Percentiles rank a stretch among this genome's conserved stretches.
Conservation (phyloP, 2,797 vertebrate genomes). For the Ctenopoma multispine region DNA sequence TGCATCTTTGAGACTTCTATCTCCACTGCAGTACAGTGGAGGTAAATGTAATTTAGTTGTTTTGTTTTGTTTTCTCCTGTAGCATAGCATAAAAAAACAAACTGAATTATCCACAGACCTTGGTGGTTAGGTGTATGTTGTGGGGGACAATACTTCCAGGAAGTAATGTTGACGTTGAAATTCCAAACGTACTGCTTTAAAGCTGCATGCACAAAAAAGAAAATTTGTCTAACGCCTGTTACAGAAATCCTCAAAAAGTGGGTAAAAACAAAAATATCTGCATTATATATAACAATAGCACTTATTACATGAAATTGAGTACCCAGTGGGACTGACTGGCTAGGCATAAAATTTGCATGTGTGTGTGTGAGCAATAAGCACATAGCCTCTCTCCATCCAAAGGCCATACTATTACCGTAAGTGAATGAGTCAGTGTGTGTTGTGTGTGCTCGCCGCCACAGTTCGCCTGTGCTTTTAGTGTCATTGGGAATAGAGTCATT, state of each 20-base stretch:
- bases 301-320: slow-evolving; percentile 59
- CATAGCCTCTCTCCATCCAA: slow-evolving; percentile 30
- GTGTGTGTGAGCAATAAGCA: slow-evolving; percentile 53
- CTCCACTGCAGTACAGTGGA: no score
- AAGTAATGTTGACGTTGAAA: slow-evolving; percentile 2
- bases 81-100: no score
- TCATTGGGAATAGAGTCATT: slow-evolving; percentile 40
- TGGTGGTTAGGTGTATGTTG: slow-evolving; percentile 21
- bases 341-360: slow-evolving; percentile 54
- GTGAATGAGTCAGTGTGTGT: slow-evolving; percentile 62
- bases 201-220: neutral
- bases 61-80: neutral
- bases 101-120: neutral
- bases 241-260: neutral
- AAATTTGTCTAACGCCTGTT: neutral
- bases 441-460: slow-evolving; percentile 32
- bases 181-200: slow-evolving; percentile 1
- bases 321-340: slow-evolving; percentile 26
- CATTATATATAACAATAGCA: slow-evolving; percentile 3
- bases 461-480: slow-evolving; percentile 34
- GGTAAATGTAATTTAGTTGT: neutral
- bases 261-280: neutral
- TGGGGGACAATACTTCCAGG: slow-evolving; percentile 14
- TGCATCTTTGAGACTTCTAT: neutral
- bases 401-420: slow-evolving; percentile 55